These are phyloP conservation scores for Phaenicophaeus curvirostris DNA, from an alignment of 2,797 vertebrate species.

Conservation along the genomic window DNA sequence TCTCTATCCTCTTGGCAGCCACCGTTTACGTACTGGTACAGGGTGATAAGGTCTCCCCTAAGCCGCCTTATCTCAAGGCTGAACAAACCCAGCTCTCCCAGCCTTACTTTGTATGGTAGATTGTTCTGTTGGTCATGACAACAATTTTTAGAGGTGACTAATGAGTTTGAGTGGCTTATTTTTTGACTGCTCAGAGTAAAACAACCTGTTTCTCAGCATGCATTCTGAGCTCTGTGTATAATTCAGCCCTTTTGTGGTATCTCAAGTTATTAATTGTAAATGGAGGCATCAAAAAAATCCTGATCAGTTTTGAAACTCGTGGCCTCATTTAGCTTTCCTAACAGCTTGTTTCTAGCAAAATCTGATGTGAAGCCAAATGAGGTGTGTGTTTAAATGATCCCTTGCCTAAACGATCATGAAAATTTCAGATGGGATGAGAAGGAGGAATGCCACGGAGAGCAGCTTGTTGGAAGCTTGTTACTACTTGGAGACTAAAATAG, in stretches of 20 bases:
- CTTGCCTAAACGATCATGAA: conserved; percentile 64
- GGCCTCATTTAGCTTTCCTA: conserved; percentile 65
- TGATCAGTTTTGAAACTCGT: conserved; percentile 56
- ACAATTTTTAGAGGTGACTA: conserved; percentile 24
- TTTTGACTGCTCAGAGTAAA: background rate
- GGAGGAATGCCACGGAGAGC: conserved; percentile 50
- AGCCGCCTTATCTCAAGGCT: too few species aligned
- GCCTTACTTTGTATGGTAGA: too few species aligned
- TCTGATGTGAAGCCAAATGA: conserved; percentile 59
- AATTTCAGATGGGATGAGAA: conserved; percentile 68
- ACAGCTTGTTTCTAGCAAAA: conserved; percentile 66
- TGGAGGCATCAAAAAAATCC: conserved; percentile 48
- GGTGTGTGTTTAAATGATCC: conserved; percentile 68
- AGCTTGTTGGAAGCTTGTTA: conserved; percentile 60
- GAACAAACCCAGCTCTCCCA: too few species aligned
- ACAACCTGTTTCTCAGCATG: background rate
- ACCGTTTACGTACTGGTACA: too few species aligned
- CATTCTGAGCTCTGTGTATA: background rate
- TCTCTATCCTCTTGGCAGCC: too few species aligned
- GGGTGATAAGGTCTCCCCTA: too few species aligned
- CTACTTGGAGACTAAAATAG: conserved; percentile 60
- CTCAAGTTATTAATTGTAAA: conserved; percentile 59
- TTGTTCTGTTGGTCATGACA: background rate
- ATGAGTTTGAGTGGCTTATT: background rate
- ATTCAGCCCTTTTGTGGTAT: background rate